Evolutionary conservation across 1,140 invertebrate species (phyloP).

Genomic region (Piezodorus guildinii): DNA sequence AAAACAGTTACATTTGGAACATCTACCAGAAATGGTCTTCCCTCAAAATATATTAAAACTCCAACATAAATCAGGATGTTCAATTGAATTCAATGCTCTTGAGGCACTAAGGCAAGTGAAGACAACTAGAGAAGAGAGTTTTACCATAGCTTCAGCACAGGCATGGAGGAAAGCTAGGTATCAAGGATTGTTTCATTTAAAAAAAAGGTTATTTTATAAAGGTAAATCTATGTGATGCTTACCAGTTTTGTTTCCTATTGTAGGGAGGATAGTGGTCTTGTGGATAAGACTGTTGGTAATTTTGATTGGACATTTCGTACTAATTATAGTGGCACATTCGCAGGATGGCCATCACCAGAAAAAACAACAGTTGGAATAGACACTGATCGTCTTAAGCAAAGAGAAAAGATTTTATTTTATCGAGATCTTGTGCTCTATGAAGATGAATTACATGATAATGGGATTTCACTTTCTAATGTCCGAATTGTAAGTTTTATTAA

Average conservation of each 20-base stretch:
- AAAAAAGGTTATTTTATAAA: background rate
- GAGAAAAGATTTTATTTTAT: conserved; percentile 90
- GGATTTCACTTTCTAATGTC: conserved; percentile 75
- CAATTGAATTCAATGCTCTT: conserved; percentile 76
- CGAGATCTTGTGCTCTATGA: conserved; percentile 89
- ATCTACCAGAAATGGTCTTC: conserved; percentile 97
- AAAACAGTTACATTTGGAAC: conserved; percentile 63
- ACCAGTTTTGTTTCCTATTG: too few relatives aligned
- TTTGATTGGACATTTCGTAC: conserved; percentile 99
- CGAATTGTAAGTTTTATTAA: conserved; percentile 70
- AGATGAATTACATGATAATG: conserved; percentile 98
- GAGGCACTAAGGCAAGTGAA: conserved; percentile 78
- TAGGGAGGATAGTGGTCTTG: conserved; percentile 44
- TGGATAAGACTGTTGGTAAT: conserved; percentile 67
- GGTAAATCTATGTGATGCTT: background rate
- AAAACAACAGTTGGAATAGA: conserved; percentile 53
- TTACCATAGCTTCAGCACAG: conserved; percentile 78
- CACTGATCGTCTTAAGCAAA: conserved; percentile 76
- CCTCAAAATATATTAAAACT: conserved; percentile 70
- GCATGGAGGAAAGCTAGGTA: conserved; percentile 77
- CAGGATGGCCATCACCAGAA: conserved; percentile 42
- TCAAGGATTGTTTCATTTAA: background rate
- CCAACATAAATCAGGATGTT: conserved; percentile 53
- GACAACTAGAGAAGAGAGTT: conserved; percentile 55
- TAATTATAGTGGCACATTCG: conserved; percentile 75